phyloP scores from a whole-genome alignment of 2,888 invertebrate species.

The Synanthedon tipuliformis region DNA sequence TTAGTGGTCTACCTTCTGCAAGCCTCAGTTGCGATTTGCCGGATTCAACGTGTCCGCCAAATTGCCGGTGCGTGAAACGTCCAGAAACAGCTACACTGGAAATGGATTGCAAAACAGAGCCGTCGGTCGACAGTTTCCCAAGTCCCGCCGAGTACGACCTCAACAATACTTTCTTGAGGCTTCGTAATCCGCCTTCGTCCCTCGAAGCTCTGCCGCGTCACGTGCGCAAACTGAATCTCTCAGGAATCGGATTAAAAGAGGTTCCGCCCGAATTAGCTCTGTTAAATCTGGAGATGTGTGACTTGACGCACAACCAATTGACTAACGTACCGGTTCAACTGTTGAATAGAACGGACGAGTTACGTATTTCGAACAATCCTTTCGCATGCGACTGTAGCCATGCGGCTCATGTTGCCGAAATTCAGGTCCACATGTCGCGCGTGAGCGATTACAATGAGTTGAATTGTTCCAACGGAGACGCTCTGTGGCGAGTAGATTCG shows the following conservation, averaged over 20 bases:
- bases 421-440: neutral
- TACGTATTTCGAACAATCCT: constrained; percentile 13
- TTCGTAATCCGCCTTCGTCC: constrained; percentile 1
- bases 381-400: constrained; percentile 15
- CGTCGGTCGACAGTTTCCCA: neutral
- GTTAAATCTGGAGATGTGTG: constrained; percentile 5
- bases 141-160: neutral
- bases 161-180: neutral
- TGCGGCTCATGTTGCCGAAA: constrained; percentile 3
- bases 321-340: constrained; percentile 6
- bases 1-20: constrained; percentile 5
- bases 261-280: constrained; percentile 2
- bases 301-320: constrained; percentile 12
- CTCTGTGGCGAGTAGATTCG: constrained; percentile 4
- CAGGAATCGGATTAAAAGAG: constrained; percentile 7
- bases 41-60: constrained; percentile 1
- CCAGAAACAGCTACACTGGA: constrained; percentile 4
- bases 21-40: constrained; percentile 4
- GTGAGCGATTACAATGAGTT: constrained; percentile 11
- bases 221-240: constrained; percentile 7
- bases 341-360: constrained; percentile 4
- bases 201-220: constrained; percentile 1
- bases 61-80: constrained; percentile 7
- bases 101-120: constrained; percentile 4
- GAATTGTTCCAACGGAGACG: constrained; percentile 10